Conservation (phyloP, 1,140 invertebrate species). For the Protaetia brevitarsis region DNA sequence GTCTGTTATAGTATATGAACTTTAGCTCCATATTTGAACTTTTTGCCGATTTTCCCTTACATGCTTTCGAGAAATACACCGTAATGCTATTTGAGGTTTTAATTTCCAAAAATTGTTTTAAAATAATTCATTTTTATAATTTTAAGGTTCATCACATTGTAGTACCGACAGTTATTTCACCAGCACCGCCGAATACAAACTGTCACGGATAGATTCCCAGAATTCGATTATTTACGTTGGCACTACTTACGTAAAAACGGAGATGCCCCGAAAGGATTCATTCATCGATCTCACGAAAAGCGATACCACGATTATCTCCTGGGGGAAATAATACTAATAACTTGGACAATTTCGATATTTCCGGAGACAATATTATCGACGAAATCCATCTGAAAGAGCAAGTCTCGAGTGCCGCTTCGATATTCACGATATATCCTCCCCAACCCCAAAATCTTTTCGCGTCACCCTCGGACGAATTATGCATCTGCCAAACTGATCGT, state of each 20-base stretch:
- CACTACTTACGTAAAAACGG: background rate
- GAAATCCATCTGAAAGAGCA: slow-evolving; percentile 1
- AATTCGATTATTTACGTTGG: slow-evolving; percentile 6
- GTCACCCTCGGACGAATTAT: slow-evolving; percentile 8
- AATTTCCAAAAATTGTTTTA: too few relatives aligned
- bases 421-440: slow-evolving; percentile 19
- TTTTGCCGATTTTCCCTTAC: too few relatives aligned
- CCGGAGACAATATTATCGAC: slow-evolving; percentile 10
- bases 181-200: background rate
- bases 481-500: background rate
- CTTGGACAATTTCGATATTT: background rate
- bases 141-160: background rate
- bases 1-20: too few relatives aligned
- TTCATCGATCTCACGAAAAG: slow-evolving; percentile 18
- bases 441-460: slow-evolving; percentile 9
- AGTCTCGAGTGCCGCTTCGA: slow-evolving; percentile 1
- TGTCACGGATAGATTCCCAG: background rate
- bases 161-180: background rate
- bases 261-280: background rate
- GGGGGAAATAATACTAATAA: background rate
- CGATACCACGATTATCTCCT: background rate
- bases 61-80: too few relatives aligned
- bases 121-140: background rate
- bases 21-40: too few relatives aligned
- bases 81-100: too few relatives aligned